Conservation (phyloP, 2,113 vertebrate species). For the Chamaea fasciata region DNA sequence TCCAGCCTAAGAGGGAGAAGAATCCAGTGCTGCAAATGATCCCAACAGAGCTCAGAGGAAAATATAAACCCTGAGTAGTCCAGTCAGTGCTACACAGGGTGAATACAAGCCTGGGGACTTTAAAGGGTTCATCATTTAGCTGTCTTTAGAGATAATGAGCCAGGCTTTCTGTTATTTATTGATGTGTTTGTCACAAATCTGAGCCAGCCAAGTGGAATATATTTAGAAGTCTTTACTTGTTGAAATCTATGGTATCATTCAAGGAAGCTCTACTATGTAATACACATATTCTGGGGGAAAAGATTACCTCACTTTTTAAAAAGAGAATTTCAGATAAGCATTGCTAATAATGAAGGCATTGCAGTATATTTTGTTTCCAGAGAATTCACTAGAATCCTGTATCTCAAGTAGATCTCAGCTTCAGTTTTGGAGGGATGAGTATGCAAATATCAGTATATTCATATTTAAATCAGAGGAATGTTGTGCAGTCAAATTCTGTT, state of each 20-base stretch:
- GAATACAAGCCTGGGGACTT: not conserved
- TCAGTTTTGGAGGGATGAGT: not conserved
- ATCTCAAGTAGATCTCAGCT: not conserved
- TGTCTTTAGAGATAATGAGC: not conserved
- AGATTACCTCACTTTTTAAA: not conserved
- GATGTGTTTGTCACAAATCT: not conserved
- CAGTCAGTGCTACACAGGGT: not conserved
- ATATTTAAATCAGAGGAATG: not conserved
- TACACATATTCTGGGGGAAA: not conserved
- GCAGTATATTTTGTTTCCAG: not conserved
- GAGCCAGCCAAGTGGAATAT: not conserved
- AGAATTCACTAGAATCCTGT: not conserved
- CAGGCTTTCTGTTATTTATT: not conserved
- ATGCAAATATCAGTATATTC: not conserved
- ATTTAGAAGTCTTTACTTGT: not conserved
- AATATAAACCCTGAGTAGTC: not conserved
- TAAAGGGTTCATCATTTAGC: not conserved
- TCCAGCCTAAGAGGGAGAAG: not conserved
- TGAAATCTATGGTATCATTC: not conserved
- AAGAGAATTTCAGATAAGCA: not conserved
- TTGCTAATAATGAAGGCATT: not conserved
- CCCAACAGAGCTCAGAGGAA: not conserved
- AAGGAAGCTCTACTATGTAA: not conserved
- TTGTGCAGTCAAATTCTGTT: not conserved
- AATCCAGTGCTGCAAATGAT: not conserved